phyloP scores from a whole-genome alignment of 2,797 vertebrate genomes.

The Gadopsis marmoratus region DNA sequence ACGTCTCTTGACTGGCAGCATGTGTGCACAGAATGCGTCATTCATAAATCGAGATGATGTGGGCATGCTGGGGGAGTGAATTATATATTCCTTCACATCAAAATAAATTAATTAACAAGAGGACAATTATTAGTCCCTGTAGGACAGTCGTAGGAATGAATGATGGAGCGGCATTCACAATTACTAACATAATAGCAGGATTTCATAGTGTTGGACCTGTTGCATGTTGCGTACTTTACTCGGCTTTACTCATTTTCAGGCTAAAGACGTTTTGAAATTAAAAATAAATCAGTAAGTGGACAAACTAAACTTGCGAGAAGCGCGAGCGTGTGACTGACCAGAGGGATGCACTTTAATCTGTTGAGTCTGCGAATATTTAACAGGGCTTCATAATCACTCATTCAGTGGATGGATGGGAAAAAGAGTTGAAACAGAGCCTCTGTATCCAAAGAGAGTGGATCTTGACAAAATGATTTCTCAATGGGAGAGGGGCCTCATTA shows the following conservation, averaged over 20 bases:
- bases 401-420: conserved; percentile 84
- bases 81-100: not conserved
- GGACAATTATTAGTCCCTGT: not conserved
- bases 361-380: conserved; percentile 74
- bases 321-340: conserved; percentile 29
- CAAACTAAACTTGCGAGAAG: conserved; percentile 3
- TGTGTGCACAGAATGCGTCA: conserved; percentile 48
- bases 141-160: not conserved
- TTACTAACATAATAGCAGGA: not conserved
- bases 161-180: not conserved
- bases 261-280: not conserved
- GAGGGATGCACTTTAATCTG: conserved; percentile 61
- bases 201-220: not conserved
- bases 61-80: not conserved
- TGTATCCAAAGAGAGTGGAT: conserved; percentile 79
- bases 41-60: conserved; percentile 27
- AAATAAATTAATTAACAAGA: not conserved
- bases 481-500: conserved; percentile 85
- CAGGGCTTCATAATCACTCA: conserved; percentile 82
- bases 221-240: not conserved
- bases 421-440: conserved; percentile 76
- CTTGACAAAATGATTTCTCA: conserved; percentile 89
- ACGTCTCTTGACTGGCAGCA: conserved; percentile 55
- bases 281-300: not conserved
- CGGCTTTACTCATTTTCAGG: not conserved